Percentiles rank a stretch among this genome's conserved stretches.
These are phyloP conservation scores for Cairina moschata DNA, from an alignment of 2,113 vertebrate genomes.

Conservation along the genomic window DNA sequence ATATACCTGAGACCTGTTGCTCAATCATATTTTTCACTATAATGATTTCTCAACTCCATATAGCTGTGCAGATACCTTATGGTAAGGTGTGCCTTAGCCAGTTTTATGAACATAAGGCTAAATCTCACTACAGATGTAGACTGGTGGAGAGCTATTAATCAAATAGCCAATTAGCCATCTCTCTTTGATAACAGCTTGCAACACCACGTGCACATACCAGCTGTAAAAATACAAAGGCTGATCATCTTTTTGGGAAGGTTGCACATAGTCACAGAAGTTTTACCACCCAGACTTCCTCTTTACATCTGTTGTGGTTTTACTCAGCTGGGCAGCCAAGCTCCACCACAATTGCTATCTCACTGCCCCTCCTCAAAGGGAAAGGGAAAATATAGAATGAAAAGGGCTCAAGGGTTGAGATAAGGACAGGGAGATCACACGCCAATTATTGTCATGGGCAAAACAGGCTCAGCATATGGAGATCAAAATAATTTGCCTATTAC, in stretches of 20 bases:
- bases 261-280: background rate
- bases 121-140: conserved; percentile 45
- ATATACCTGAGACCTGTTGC: background rate
- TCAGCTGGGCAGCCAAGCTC: too few relatives aligned
- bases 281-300: background rate
- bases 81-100: background rate
- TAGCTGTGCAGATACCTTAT: background rate
- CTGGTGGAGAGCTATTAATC: conserved; percentile 47
- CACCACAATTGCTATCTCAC: too few relatives aligned
- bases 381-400: too few relatives aligned
- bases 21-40: background rate
- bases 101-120: conserved; percentile 40
- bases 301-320: too few relatives aligned
- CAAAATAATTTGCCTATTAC: too few relatives aligned
- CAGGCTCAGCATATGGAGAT: too few relatives aligned
- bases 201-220: background rate
- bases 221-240: background rate
- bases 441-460: too few relatives aligned
- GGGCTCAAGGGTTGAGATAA: too few relatives aligned
- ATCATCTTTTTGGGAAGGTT: background rate
- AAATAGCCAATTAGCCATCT: conserved; percentile 42
- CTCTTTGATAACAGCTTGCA: conserved; percentile 12
- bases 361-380: too few relatives aligned
- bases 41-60: background rate
- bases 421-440: too few relatives aligned